Conservation (phyloP, 2,113 vertebrate species). For the Cranoglanis bouderius region DNA sequence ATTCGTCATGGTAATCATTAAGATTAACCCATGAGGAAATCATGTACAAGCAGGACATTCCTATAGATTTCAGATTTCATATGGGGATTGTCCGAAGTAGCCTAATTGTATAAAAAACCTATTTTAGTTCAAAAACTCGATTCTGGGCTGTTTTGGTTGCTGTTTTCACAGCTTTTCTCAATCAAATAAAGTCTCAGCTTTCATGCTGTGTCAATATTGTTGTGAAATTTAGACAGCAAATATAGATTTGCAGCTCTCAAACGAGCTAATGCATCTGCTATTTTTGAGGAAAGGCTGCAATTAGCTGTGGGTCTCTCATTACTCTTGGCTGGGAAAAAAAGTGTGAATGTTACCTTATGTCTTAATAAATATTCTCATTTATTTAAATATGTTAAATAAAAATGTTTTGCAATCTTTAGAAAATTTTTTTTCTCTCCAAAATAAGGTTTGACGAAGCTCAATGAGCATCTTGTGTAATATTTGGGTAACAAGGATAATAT, state of each 20-base stretch:
- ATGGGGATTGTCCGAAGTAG: neutral
- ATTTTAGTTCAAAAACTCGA: neutral
- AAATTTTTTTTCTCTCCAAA: neutral
- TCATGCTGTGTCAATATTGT: slow-evolving; percentile 9
- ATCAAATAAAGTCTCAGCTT: slow-evolving; percentile 6
- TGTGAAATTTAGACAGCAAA: slow-evolving; percentile 19
- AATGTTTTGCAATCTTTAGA: neutral
- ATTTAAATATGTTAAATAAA: neutral
- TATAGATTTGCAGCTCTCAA: slow-evolving; percentile 9
- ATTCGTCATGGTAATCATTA: neutral
- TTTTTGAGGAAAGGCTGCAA: neutral
- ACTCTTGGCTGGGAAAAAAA: neutral
- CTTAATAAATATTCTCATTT: neutral
- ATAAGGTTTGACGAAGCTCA: neutral
- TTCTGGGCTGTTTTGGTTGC: neutral
- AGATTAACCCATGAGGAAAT: neutral
- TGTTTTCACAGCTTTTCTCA: neutral
- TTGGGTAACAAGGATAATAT: neutral
- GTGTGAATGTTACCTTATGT: neutral
- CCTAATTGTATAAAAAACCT: neutral
- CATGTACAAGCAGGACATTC: neutral
- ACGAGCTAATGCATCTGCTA: neutral
- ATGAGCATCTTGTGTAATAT: neutral
- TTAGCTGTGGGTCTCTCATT: neutral
- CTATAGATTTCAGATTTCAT: neutral